These are phyloP conservation scores for Sphaeramia orbicularis DNA, from an alignment of 2,797 vertebrate species.

Conservation along the genomic window DNA sequence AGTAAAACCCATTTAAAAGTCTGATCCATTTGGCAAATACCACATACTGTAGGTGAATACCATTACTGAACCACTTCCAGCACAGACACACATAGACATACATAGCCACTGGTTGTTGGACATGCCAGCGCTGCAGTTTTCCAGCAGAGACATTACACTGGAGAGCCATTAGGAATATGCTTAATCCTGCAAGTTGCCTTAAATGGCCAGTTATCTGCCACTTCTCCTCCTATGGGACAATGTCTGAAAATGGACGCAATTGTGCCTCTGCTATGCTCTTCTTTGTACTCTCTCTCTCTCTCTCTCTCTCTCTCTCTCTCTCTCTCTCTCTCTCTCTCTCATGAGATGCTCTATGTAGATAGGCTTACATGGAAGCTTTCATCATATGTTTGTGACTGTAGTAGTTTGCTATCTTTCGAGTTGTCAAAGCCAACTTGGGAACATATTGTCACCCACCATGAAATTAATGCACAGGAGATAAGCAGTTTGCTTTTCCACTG, in stretches of 20 bases:
- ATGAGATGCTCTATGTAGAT: slow-evolving; percentile 12
- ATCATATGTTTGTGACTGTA: neutral
- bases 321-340: neutral
- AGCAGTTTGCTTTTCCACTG: slow-evolving; percentile 24
- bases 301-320: neutral
- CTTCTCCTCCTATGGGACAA: slow-evolving; percentile 34
- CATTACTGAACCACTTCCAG: neutral
- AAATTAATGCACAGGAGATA: slow-evolving; percentile 3
- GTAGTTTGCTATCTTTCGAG: slow-evolving; percentile 4
- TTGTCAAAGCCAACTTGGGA: neutral
- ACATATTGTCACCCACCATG: slow-evolving; percentile 12
- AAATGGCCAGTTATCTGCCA: slow-evolving; percentile 60
- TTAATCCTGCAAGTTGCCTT: slow-evolving; percentile 46
- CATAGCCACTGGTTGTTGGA: slow-evolving; percentile 1
- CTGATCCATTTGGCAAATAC: slow-evolving; percentile 24
- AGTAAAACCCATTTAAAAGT: slow-evolving; percentile 30
- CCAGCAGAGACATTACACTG: slow-evolving; percentile 33
- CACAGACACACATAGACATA: slow-evolving; percentile 13
- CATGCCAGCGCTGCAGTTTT: slow-evolving; percentile 37
- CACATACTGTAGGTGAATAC: slow-evolving; percentile 16
- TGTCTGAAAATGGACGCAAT: slow-evolving; percentile 24
- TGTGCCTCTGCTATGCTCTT: slow-evolving; percentile 1
- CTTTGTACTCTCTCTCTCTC: slow-evolving; percentile 6
- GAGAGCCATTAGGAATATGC: slow-evolving; percentile 42
- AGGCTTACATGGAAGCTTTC: neutral